Base-by-base conservation (phyloP, 2,888 invertebrate genomes). In the Lycaena phlaeas region DNA sequence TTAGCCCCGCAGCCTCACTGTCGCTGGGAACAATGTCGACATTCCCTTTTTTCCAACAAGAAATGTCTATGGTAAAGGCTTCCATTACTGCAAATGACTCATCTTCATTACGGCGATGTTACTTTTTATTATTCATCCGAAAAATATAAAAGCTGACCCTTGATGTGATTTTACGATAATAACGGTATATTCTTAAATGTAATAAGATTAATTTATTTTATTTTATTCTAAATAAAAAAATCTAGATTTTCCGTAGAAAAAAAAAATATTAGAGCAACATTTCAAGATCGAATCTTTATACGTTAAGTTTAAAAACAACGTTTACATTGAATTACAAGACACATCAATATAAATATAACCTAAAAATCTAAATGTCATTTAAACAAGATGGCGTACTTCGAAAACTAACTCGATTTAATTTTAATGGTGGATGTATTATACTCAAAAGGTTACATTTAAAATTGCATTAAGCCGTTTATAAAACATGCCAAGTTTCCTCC, bases 371-470 rank as follows among this genome's bases (percentile, higher is more conserved):
- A 41, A 7, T 22, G 25, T 30, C 30, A 31, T 9, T 30, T 11
- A 14, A 26, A 14, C 29, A 39, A 14, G 6, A 22, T 14, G 30
- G 31, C 45, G 42, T 41, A 18, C 11, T 40, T 45, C 45, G 40
- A 49, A 49, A 52, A 41, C 45, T 66, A 69, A 73, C 70, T 71
- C 60, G 58, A 68, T 68, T 64, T 63, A 57, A 43, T n/a, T n/a
- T n/a, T 41, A 48, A 53, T 48, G 51, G 51, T 53, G 57, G 61
- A 55, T 62, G 63, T 54, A 59, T 63, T 66, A 65, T 61, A 48
- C 46, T 68, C 73, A 70, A 76, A 73, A 72, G 69, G 63, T 63
- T 68, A 63, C 65, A 65, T 55, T 64, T 58, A 53, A 68, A 72
- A 75, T 69, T 61, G 61, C 69, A 69, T 74, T 70, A 74, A 57